Evolutionary conservation across 2,113 vertebrate species (phyloP), one percentile per base, ranked within the genome.

Genomic region (Ahaetulla prasina): DNA sequence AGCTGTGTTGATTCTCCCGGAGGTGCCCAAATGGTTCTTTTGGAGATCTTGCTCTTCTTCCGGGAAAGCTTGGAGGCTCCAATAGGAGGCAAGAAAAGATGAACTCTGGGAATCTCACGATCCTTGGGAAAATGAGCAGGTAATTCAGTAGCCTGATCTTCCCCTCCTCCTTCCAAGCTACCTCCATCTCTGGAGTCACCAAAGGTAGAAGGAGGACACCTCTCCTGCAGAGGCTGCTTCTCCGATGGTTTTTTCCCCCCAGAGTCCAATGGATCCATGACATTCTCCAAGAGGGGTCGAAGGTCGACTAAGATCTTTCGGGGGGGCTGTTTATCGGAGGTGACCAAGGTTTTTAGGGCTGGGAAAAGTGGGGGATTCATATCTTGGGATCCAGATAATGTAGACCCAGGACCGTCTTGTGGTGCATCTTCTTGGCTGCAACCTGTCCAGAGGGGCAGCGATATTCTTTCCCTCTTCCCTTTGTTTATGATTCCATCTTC

Each of bases 291-390:
- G 57, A 95, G 60, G 2, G 96, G 95, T 90, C 92, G 94, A 18
- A 97, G 95, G 84, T 97, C 95, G 11, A 97, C 95, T 52, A 43
- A 91, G 68, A 96, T 95, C 91, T 63, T 97, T 94, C 93, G 93
- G 47, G 89, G 16, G 0, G 6, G 10, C 1, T 43, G 84, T 0
- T 92, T 94, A 63, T 94, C 85, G 10, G 91, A 93, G 52, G 20
- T 49, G 54, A 94, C 94, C 7, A 14, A 14, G 6, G 9, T 57
- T 10, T 25, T 8, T 4, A 11, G 57, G 12, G 16, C 12, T 27
- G 55, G 50, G 35, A 20, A 80, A 2, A 54, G 30, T 7, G 84
- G 74, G 7, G 43, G 1, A 3, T 4, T 18, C 3, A 6, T 2
- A 3, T 23, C 0, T 20, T 43, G 20, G 16, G 35, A 43, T 18